phyloP scores from a whole-genome alignment of 2,797 vertebrate genomes.

The Anomalospiza imberbis region DNA sequence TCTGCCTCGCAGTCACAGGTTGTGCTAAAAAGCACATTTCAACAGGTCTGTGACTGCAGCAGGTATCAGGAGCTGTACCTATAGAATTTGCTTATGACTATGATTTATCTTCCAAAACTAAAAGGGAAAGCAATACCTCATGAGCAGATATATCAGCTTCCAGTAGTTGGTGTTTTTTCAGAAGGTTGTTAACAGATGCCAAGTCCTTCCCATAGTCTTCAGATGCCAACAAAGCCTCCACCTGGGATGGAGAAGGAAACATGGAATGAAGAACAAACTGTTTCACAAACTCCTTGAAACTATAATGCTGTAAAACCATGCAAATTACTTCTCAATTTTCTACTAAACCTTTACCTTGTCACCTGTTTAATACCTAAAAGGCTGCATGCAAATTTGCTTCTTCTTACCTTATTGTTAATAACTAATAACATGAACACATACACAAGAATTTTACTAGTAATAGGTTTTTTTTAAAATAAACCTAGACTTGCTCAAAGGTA shows the following conservation, averaged over 20 bases:
- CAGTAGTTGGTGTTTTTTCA: slow-evolving; percentile 96
- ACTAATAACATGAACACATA: background rate
- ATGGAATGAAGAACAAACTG: background rate
- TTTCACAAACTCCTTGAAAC: background rate
- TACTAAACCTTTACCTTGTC: background rate
- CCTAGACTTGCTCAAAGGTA: background rate
- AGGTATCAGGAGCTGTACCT: background rate
- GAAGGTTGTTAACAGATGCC: slow-evolving; percentile 96
- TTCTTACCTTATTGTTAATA: background rate
- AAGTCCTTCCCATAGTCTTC: slow-evolving; percentile 98
- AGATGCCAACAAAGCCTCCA: slow-evolving; percentile 95
- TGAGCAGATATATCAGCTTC: slow-evolving; percentile 98
- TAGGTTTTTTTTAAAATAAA: fast-evolving
- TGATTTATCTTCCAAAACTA: background rate
- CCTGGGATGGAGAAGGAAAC: slow-evolving; percentile 69
- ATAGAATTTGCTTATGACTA: background rate
- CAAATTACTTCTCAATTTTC: background rate
- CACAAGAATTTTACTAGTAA: background rate
- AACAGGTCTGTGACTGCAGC: background rate
- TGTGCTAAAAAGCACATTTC: background rate
- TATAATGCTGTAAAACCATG: background rate
- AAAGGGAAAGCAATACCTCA: slow-evolving; percentile 78
- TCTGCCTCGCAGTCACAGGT: background rate
- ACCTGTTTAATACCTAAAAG: background rate
- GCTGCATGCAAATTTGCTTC: background rate